Conservation (phyloP, 64 coral and sea anemone genomes). For the Hydrozoanthus tunicans region DNA sequence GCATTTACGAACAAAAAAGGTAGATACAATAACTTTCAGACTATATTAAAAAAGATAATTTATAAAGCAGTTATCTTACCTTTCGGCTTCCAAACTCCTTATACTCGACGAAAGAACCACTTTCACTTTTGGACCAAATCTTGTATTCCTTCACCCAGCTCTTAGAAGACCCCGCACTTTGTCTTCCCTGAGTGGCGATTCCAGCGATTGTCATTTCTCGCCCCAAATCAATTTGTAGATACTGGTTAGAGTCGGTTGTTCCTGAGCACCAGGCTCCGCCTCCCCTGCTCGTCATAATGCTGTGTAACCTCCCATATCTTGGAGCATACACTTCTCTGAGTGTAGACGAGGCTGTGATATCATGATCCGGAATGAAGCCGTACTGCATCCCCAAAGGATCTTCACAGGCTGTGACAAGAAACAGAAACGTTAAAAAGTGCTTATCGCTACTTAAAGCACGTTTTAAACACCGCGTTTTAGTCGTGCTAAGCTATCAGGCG, state of each 20-base stretch:
- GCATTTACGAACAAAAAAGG: background rate
- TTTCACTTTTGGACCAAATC: conserved; percentile 54
- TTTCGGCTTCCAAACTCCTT: conserved; percentile 20
- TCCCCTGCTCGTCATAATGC: conserved; percentile 16
- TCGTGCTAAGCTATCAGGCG: no score
- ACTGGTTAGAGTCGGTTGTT: conserved; percentile 22
- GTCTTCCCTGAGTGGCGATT: conserved; percentile 37
- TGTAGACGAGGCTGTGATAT: conserved; percentile 29
- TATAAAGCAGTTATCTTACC: background rate
- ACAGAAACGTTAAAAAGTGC: background rate
- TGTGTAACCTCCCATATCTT: conserved; percentile 43
- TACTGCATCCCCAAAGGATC: conserved; percentile 33
- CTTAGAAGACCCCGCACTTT: conserved; percentile 32
- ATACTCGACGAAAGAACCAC: conserved; percentile 25
- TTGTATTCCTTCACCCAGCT: conserved; percentile 47
- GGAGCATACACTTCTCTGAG: conserved; percentile 23
- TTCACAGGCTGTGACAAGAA: conserved; percentile 19
- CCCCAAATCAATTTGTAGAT: conserved; percentile 35
- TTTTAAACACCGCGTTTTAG: no score
- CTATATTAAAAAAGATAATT: background rate
- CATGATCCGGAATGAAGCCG: conserved; percentile 21
- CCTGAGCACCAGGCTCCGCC: conserved; percentile 51
- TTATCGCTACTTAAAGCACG: no score
- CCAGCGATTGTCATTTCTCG: conserved; percentile 16
- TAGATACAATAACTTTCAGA: background rate